These are phyloP conservation scores for Rhinopithecus roxellana DNA, from an alignment of 2,113 vertebrate species.

Conservation along the genomic window DNA sequence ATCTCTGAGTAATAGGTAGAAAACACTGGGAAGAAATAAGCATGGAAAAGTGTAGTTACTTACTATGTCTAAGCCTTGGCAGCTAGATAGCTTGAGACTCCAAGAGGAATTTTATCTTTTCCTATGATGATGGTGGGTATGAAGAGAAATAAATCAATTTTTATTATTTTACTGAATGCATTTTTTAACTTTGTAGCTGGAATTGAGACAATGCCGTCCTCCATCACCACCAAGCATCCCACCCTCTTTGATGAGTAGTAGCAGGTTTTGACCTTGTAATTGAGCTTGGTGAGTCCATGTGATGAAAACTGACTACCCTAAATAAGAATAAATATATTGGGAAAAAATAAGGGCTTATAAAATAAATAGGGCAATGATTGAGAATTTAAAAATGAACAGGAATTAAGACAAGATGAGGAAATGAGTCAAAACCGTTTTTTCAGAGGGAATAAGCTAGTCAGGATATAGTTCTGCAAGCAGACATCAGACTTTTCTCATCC, in stretches of 20 bases:
- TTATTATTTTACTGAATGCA: background rate
- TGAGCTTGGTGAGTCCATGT: background rate
- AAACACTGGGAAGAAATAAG: background rate
- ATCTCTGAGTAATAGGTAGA: background rate
- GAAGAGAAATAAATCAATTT: background rate
- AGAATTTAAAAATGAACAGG: background rate
- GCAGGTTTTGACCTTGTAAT: background rate
- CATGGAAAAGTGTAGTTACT: background rate
- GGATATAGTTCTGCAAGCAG: background rate
- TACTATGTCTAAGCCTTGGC: background rate
- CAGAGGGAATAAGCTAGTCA: background rate
- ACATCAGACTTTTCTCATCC: background rate
- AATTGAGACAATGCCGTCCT: background rate
- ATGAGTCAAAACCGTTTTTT: background rate
- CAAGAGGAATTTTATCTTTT: background rate
- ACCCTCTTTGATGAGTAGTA: background rate
- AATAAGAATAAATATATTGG: background rate
- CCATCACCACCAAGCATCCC: rapidly evolving
- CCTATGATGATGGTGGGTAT: background rate
- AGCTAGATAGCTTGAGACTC: background rate
- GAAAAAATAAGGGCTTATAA: background rate
- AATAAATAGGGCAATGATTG: background rate
- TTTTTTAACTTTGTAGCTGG: background rate
- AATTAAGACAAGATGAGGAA: background rate
- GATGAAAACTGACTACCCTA: background rate